Percentiles rank a stretch among this genome's conserved stretches.
Evolutionary conservation across 2,888 invertebrate species (phyloP).

Genomic region (Dasypogon diadema): DNA sequence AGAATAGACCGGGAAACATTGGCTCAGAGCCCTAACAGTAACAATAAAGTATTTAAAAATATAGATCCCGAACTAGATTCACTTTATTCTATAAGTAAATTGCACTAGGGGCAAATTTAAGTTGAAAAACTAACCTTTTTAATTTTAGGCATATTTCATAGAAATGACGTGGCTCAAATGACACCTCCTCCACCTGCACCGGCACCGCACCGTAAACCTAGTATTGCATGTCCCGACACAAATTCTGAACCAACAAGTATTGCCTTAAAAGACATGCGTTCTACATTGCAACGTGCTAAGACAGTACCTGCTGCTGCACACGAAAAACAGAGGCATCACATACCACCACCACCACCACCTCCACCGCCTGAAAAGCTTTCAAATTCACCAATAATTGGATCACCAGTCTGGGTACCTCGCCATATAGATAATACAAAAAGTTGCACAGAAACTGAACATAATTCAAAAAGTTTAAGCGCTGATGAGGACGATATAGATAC

Average conservation of each 20-base stretch:
- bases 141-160: conserved; percentile 65
- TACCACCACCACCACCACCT: conserved; percentile 61
- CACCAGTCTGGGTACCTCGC: conserved; percentile 80
- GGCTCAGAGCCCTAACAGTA: conserved; percentile 65
- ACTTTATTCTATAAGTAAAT: conserved; percentile 78
- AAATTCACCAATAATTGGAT: conserved; percentile 71
- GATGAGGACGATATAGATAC: conserved; percentile 91
- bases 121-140: neutral
- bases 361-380: conserved; percentile 68
- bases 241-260: conserved; percentile 64
- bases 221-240: conserved; percentile 59
- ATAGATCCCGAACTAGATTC: conserved; percentile 76
- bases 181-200: conserved; percentile 83
- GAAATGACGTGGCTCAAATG: conserved; percentile 69
- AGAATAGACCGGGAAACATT: conserved; percentile 61
- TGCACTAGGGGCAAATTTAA: too few relatives aligned
- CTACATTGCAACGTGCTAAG: conserved; percentile 52
- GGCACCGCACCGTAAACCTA: conserved; percentile 77
- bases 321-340: conserved; percentile 58
- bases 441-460: conserved; percentile 73
- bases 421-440: conserved; percentile 65
- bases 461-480: conserved; percentile 76
- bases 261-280: conserved; percentile 74
- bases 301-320: conserved; percentile 58
- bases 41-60: conserved; percentile 68